Base-by-base conservation (phyloP, 1,140 invertebrate species). In the Drosophila nannoptera region DNA sequence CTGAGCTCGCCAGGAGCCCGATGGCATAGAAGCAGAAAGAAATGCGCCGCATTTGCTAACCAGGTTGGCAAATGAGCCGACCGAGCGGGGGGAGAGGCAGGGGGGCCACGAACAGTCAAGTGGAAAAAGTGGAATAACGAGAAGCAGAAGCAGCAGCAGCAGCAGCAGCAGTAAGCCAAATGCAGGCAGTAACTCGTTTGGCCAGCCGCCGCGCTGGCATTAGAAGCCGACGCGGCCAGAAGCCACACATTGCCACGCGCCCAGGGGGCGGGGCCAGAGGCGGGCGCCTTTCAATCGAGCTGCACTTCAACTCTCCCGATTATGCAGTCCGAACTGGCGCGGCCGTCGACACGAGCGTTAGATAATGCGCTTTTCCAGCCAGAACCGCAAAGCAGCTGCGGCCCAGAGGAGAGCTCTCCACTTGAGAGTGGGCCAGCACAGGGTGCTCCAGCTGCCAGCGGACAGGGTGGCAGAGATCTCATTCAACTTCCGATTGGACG, bases 21-120 rank as follows among this genome's bases (percentile, higher is more conserved):
- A 88, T 88, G 88, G 87, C 87, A 88, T 82, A 87, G 83, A 88
- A 81, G 78, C 69, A 84, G 78, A 83, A 87, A 87, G 83, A 83
- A 87, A 87, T 81, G 78, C 78, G 78, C 77, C 87, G 78, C 78
- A 87, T 82, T 80, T 87, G 83, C 70, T 87, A 87, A 87, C 86
- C 84, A 87, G 84, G 84, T 87, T 87, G 84, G 86, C 80, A 77
- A 74, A 87, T 74, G 81, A 72, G 77, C 81, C 36, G 71, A 11
- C 56, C 50, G 7, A 7, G 8, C 8, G 22, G 4, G 4, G 46
- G 45, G n/a, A 54, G 42, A 12, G 46, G 16, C 14, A 32, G 53
- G 8, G 69, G 40, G 14, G 43, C 56, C 8, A 50, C 67, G 31
- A 53, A 69, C 67, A 77, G 74, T 61, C 80, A 84, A 84, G 77